Percentiles rank a stretch among this genome's conserved stretches.
Evolutionary conservation across 1,140 invertebrate genomes (phyloP).

Genomic region (Ceratitis capitata): DNA sequence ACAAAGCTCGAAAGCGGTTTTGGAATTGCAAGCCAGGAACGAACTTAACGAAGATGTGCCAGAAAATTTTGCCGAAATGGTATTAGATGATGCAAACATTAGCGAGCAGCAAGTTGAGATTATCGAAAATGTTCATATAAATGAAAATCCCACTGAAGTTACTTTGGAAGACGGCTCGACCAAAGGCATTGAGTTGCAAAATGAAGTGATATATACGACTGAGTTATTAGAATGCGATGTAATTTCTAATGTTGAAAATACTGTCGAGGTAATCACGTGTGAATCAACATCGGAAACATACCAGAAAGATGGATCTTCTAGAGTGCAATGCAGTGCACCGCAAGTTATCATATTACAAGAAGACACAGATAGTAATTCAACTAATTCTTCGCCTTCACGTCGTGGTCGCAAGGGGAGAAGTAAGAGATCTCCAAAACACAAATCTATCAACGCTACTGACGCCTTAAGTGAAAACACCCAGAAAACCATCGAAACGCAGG

Average conservation of each 20-base stretch:
- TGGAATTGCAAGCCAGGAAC: background rate
- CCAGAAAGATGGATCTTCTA: background rate
- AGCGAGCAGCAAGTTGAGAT: too few relatives aligned
- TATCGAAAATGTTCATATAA: too few relatives aligned
- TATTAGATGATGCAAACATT: too few relatives aligned
- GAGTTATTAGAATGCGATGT: too few relatives aligned
- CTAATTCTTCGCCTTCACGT: background rate
- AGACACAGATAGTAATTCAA: background rate
- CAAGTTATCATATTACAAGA: background rate
- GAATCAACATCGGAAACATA: background rate
- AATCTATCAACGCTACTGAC: background rate
- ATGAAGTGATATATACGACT: too few relatives aligned
- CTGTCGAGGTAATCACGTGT: background rate
- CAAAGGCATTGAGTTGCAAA: too few relatives aligned
- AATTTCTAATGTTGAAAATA: background rate
- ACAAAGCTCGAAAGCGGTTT: conserved; percentile 38
- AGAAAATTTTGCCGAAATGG: background rate
- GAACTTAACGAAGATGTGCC: background rate
- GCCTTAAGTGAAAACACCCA: background rate
- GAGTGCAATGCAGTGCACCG: background rate
- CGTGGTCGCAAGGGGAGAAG: background rate
- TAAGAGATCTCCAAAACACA: background rate
- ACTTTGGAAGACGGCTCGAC: too few relatives aligned
- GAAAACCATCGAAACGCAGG: background rate
- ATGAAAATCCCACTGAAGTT: too few relatives aligned